Conservation (phyloP, 2,888 invertebrate genomes). For the Drosophila mimetica region DNA sequence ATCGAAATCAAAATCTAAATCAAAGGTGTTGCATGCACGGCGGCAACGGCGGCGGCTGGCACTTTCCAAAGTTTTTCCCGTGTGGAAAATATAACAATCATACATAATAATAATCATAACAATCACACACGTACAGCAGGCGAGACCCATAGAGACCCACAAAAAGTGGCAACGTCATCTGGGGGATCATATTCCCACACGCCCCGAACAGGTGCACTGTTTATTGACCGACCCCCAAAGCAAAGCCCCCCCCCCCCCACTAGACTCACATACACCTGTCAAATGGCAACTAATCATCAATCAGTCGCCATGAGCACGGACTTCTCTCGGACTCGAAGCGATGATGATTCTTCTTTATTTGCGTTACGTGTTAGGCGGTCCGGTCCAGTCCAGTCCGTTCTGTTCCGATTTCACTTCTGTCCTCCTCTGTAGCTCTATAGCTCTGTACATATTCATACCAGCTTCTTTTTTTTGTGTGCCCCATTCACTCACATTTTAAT, state of each 20-base stretch:
- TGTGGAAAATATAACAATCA: constrained; percentile 40
- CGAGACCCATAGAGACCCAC: not conserved
- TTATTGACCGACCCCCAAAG: constrained; percentile 23
- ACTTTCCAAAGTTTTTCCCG: constrained; percentile 48
- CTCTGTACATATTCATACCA: constrained; percentile 20
- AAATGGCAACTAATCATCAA: constrained; percentile 75
- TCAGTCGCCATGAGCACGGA: constrained; percentile 64
- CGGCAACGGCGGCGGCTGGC: constrained; percentile 5
- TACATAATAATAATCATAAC: constrained; percentile 55
- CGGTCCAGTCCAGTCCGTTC: constrained; percentile 18
- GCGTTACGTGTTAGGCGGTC: constrained; percentile 65
- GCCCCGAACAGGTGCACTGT: constrained; percentile 34
- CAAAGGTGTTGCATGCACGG: constrained; percentile 36
- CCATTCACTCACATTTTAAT: constrained; percentile 16
- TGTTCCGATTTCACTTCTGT: constrained; percentile 66
- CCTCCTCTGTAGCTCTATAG: too few relatives aligned
- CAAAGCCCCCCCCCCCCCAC: not conserved
- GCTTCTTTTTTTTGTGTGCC: constrained; percentile 1
- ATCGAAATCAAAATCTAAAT: constrained; percentile 69
- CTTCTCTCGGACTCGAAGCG: constrained; percentile 11
- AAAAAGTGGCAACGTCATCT: constrained; percentile 36
- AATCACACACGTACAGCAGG: constrained; percentile 34
- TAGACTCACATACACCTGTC: constrained; percentile 49
- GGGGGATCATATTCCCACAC: constrained; percentile 24
- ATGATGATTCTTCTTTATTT: constrained; percentile 52